Conservation (phyloP, 1,140 invertebrate genomes). For the Drosophila melanogaster region DNA sequence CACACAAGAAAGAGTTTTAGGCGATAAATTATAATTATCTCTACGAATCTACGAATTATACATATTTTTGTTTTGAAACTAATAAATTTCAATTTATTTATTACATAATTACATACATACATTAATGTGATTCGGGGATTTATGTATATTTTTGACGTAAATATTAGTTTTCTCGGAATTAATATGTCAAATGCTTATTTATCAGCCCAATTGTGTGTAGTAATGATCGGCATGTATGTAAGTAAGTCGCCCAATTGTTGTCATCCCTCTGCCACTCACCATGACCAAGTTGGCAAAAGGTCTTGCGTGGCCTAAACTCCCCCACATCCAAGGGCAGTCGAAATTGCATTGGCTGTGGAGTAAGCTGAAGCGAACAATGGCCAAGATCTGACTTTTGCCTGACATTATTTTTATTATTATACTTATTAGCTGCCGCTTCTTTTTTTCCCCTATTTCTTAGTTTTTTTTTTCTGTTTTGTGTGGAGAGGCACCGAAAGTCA, state of each 20-base stretch:
- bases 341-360: conserved; percentile 51
- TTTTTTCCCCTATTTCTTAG: conserved; percentile 27
- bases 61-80: too few relatives aligned
- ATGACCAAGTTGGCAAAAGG: conserved; percentile 48
- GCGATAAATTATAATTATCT: too few relatives aligned
- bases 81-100: too few relatives aligned
- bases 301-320: conserved; percentile 35
- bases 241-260: conserved; percentile 34
- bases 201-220: conserved; percentile 21
- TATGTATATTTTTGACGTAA: background rate
- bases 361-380: conserved; percentile 46
- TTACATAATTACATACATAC: background rate
- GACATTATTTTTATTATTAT: conserved; percentile 70
- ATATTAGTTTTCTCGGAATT: conserved; percentile 13
- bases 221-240: conserved; percentile 30
- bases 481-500: background rate
- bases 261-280: conserved; percentile 42
- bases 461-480: conserved; percentile 9
- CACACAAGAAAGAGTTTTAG: too few relatives aligned
- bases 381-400: conserved; percentile 39
- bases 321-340: conserved; percentile 42
- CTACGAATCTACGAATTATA: too few relatives aligned
- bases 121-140: background rate
- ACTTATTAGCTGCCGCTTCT: conserved; percentile 57
- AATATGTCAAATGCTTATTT: background rate